Evolutionary conservation across 2,888 invertebrate species (phyloP), one percentile per base, ranked within the genome.

Genomic region (Melanchra persicariae): DNA sequence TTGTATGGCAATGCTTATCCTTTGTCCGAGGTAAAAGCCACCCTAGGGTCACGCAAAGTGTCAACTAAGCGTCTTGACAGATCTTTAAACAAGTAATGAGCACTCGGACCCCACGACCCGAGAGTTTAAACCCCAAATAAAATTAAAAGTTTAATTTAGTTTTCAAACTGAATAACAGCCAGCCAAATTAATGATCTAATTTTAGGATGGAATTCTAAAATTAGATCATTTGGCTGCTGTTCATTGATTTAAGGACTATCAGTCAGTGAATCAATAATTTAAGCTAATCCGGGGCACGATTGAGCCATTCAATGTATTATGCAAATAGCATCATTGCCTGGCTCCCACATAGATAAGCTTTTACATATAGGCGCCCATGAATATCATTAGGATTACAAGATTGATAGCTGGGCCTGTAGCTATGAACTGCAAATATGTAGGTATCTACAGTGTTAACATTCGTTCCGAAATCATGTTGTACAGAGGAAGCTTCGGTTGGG

Each of bases 281-380:
- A 60, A 37, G 60, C 49, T 61, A 37, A 72, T 61, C 61, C 51
- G 5, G 15, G 49, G 45, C 66, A 24, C 45, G 40, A 74, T 57
- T 57, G 40, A 58, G 47, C 57, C 43, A 61, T 61, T 52, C 57
- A 47, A 61, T 80, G 34, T 34, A 58, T 66, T 61, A 77, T 80
- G 68, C 47, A 66, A 57, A 77, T 75, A 34, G 26, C 26, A n/a
- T 57, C 19, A 77, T 60, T 57, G 60, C 30, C 22, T 52, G 57
- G 30, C 40, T 37, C 24, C n/a, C 40, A 51, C 26, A 30, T 52
- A 74, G 51, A 55, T 77, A 66, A 61, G 47, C 76, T 43, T 57
- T 47, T 55, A 37, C 26, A 22, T 43, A 40, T 30, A 40, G 2
- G 26, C 26, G 15, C 4, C 17, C 30, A 49, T 24, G 37, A 47